phyloP scores from a whole-genome alignment of 2,113 vertebrate species.

The Antennarius striatus region DNA sequence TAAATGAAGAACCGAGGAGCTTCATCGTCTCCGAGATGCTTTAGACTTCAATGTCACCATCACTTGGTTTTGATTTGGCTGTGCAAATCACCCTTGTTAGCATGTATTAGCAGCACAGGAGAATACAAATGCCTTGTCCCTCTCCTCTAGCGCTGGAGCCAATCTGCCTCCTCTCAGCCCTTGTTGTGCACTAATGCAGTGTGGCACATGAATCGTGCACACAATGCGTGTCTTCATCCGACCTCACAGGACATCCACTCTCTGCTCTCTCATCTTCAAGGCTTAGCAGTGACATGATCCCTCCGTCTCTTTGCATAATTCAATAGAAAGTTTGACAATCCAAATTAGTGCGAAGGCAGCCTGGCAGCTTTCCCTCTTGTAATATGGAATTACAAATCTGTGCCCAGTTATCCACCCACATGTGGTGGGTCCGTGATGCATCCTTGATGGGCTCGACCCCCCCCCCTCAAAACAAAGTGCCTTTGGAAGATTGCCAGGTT shows the following conservation, averaged over 20 bases:
- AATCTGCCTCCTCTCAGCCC: constrained; percentile 73
- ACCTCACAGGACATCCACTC: constrained; percentile 73
- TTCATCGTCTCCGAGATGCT: too few relatives aligned
- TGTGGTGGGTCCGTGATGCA: constrained; percentile 59
- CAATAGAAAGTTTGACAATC: constrained; percentile 74
- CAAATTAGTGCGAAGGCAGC: constrained; percentile 60
- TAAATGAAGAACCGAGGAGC: background rate
- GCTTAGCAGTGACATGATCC: constrained; percentile 56
- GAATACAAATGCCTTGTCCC: constrained; percentile 65
- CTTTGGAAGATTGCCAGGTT: constrained; percentile 69
- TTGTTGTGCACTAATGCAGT: constrained; percentile 69
- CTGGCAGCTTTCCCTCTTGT: constrained; percentile 55
- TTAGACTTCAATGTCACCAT: constrained; percentile 63
- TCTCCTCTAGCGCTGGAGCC: constrained; percentile 39
- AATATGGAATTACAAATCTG: constrained; percentile 68
- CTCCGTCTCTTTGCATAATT: constrained; percentile 52
- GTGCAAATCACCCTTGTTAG: constrained; percentile 80
- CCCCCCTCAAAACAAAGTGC: constrained; percentile 65
- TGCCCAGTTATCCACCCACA: constrained; percentile 66
- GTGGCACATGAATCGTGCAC: constrained; percentile 70
- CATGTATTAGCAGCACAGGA: constrained; percentile 61
- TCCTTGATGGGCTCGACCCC: constrained; percentile 58
- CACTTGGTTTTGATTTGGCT: constrained; percentile 80
- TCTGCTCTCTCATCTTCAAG: constrained; percentile 72
- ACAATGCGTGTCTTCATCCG: constrained; percentile 63